Evolutionary conservation across 2,113 vertebrate species (phyloP), one percentile per base, ranked within the genome.

Genomic region (Megaleporinus macrocephalus): DNA sequence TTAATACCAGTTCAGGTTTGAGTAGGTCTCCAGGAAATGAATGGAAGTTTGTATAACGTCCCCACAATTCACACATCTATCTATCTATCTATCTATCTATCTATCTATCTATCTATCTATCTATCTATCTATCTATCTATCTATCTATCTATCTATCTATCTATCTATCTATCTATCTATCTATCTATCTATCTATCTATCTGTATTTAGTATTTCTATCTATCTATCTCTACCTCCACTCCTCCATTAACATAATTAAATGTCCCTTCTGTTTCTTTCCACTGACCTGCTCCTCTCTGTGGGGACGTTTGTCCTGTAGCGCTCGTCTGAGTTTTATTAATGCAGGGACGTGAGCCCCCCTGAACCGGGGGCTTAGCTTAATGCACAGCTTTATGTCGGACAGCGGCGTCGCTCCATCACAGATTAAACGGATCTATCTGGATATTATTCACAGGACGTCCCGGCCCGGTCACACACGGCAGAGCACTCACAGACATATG

Each of bases 171-270:
- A n/a, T n/a, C n/a, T n/a, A n/a, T n/a, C n/a, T n/a, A n/a, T n/a
- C n/a, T n/a, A n/a, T n/a, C n/a, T n/a, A n/a, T n/a, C n/a, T n/a
- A n/a, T n/a, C n/a, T n/a, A n/a, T n/a, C n/a, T n/a, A n/a, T n/a
- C n/a, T n/a, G n/a, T n/a, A n/a, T n/a, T n/a, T n/a, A n/a, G n/a
- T n/a, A n/a, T n/a, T n/a, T n/a, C n/a, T n/a, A n/a, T n/a, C n/a
- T n/a, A n/a, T n/a, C n/a, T n/a, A n/a, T n/a, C n/a, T n/a, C n/a
- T n/a, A n/a, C n/a, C n/a, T n/a, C n/a, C n/a, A n/a, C n/a, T 76
- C 15, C 22, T 59, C 53, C 71, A 69, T 84, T 79, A 79, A 61
- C 51, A 72, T 80, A 65, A 84, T 81, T 66, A 81, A 84, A 81
- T 72, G 49, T 73, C 6, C 10, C 16, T 68, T 62, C 61, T 59